These are phyloP conservation scores for Misgurnus anguillicaudatus DNA, from an alignment of 2,113 vertebrate species.

Conservation along the genomic window DNA sequence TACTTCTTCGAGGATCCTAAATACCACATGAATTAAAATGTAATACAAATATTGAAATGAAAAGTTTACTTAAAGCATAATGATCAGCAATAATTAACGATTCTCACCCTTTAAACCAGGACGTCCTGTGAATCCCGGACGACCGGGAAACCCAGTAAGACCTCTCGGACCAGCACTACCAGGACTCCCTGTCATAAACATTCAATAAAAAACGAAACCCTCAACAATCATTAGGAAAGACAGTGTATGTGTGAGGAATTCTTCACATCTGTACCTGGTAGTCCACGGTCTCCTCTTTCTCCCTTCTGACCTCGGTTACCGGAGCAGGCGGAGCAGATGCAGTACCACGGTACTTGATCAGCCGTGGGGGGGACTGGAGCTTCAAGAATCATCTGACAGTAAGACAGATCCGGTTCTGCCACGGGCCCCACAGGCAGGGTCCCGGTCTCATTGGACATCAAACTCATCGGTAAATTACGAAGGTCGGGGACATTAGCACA, in stretches of 20 bases:
- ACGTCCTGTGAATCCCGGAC: constrained; percentile 63
- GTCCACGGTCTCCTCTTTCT: constrained; percentile 61
- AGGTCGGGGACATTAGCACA: background rate
- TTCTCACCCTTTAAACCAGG: constrained; percentile 69
- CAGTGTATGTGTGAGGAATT: background rate
- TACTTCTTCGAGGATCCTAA: too few species aligned
- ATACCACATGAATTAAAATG: too few species aligned
- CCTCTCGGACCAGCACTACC: constrained; percentile 65
- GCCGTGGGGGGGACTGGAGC: constrained; percentile 13
- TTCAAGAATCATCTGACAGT: constrained; percentile 62
- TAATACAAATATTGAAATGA: too few species aligned
- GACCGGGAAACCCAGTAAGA: constrained; percentile 58
- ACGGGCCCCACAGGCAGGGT: background rate
- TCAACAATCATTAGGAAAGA: background rate
- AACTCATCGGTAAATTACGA: background rate
- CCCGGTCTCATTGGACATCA: background rate
- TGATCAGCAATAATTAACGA: too few species aligned
- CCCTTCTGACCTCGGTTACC: constrained; percentile 63
- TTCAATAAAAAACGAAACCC: background rate
- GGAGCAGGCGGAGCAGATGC: constrained; percentile 64
- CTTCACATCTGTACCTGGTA: constrained; percentile 59
- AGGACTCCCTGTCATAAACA: constrained; percentile 59
- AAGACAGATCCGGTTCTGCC: background rate
- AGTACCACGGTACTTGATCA: constrained; percentile 67
- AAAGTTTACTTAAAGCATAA: too few species aligned